Evolutionary conservation across 2,888 invertebrate genomes (phyloP).

Genomic region (Aproaerema taeniolella): DNA sequence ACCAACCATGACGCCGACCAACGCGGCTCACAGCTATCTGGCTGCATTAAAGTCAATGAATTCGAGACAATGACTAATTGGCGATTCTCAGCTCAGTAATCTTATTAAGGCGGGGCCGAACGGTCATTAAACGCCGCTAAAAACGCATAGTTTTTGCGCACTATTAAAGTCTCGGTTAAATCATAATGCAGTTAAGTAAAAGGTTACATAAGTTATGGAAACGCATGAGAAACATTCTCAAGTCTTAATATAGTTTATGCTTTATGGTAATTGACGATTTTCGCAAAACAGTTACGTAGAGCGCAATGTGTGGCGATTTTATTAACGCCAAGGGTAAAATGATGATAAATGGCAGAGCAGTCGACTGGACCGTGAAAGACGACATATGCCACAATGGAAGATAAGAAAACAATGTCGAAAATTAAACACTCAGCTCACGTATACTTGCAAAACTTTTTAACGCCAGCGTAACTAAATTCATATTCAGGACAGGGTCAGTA

Average conservation of each 20-base stretch:
- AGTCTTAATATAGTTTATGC: slow-evolving; percentile 1
- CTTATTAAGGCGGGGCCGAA: slow-evolving; percentile 25
- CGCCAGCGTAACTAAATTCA: slow-evolving; percentile 34
- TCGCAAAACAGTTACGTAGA: slow-evolving; percentile 4
- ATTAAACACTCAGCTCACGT: slow-evolving; percentile 16
- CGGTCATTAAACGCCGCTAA: slow-evolving; percentile 21
- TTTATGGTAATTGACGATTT: not conserved
- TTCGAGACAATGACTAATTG: slow-evolving; percentile 42
- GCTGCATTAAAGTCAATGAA: slow-evolving; percentile 28
- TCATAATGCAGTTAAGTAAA: slow-evolving; percentile 14
- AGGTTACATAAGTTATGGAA: slow-evolving; percentile 14
- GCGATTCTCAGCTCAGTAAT: slow-evolving; percentile 27
- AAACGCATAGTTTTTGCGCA: slow-evolving; percentile 15
- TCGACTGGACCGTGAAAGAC: not conserved
- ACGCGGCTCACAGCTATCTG: slow-evolving; percentile 31
- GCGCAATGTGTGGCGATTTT: not conserved
- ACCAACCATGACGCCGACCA: slow-evolving; percentile 26
- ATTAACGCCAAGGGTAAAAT: not conserved
- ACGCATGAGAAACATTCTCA: slow-evolving; percentile 8
- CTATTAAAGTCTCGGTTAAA: slow-evolving; percentile 4
- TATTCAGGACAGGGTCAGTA: slow-evolving; percentile 47
- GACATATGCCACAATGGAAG: not conserved
- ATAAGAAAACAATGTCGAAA: slow-evolving; percentile 6
- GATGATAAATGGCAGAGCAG: not conserved
- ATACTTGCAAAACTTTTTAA: slow-evolving; percentile 34